Base-by-base conservation (phyloP, 2,888 invertebrate genomes). In the Isoperla grammatica region DNA sequence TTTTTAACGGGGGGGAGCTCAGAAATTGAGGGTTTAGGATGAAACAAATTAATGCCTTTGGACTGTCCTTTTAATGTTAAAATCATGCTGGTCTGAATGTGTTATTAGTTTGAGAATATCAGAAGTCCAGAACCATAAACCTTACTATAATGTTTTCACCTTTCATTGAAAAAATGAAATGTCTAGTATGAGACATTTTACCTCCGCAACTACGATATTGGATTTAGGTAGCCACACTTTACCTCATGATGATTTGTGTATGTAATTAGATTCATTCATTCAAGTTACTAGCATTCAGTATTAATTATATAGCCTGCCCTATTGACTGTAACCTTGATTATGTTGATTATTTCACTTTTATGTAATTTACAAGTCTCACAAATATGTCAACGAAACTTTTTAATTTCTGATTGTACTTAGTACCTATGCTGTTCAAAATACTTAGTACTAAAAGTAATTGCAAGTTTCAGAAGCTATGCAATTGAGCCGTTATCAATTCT, bases 21-120 rank as follows among this genome's bases (percentile, higher is more conserved):
- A 56, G 56, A 56, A 49, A 29, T 29, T 29, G 29, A 29, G 29
- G 29, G 5, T 6, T 6, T 29, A 29, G 29, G 4, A 29, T 29
- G 29, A 29, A 29, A 29, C 60, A 56, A 59, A 56, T 42, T 56
- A 49, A 49, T 56, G 56, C 56, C 56, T 60, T 56, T 56, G 60
- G 56, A 60, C 49, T 56, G 56, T 49, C 56, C 56, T 60, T 56
- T 56, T n/a, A n/a, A n/a, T n/a, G n/a, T 56, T 56, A 17, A 20
- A 48, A 48, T 22, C 48, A 48, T 20, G 29, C 29, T 29, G 29
- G 29, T 29, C 29, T 29, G 29, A 29, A 6, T 29, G 23, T 48
- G 48, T 20, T 23, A 17, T 48, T 48, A 48, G 15, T 48, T 48
- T 23, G 23, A 43, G 43, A 15, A 13, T 12, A 48, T n/a, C 15